Evolutionary conservation across 1,140 invertebrate species (phyloP).

Genomic region (Sinella curviseta): DNA sequence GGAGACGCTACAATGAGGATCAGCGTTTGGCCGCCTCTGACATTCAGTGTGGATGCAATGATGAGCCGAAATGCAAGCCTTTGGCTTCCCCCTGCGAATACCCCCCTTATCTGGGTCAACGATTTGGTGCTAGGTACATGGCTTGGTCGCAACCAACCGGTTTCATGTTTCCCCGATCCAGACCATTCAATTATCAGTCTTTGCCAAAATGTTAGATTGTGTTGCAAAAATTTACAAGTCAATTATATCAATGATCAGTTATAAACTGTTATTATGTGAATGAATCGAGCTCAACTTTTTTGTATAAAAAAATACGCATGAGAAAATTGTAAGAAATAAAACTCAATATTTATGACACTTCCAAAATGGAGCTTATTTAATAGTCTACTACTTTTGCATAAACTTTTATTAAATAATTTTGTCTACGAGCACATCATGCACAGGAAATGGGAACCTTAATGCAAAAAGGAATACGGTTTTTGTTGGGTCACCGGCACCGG

Average conservation of each 20-base stretch:
- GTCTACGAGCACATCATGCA: too few relatives aligned
- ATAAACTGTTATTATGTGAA: too few relatives aligned
- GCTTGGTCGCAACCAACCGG: slow-evolving; percentile 38
- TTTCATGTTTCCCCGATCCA: slow-evolving; percentile 34
- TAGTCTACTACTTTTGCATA: too few relatives aligned
- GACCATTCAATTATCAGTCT: slow-evolving; percentile 40
- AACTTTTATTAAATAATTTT: too few relatives aligned
- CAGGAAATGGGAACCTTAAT: too few relatives aligned
- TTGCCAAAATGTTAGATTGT: slow-evolving; percentile 1
- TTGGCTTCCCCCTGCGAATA: slow-evolving; percentile 33
- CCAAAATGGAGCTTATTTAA: too few relatives aligned
- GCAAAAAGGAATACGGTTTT: too few relatives aligned
- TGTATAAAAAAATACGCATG: too few relatives aligned
- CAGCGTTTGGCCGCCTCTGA: slow-evolving; percentile 18
- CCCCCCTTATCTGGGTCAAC: slow-evolving; percentile 43
- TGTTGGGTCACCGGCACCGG: too few relatives aligned
- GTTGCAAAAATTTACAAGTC: not conserved
- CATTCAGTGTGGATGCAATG: slow-evolving; percentile 36
- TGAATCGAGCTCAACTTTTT: too few relatives aligned
- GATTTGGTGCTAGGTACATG: slow-evolving; percentile 43
- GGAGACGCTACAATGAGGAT: slow-evolving; percentile 44
- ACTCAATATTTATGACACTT: too few relatives aligned
- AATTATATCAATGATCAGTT: not conserved
- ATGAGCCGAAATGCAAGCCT: slow-evolving; percentile 27
- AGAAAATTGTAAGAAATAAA: too few relatives aligned